A percentile compares a stretch with the other conserved stretches of the same genome.
Conservation (phyloP, 2,113 vertebrate genomes). For the Hiodon tergisus region DNA sequence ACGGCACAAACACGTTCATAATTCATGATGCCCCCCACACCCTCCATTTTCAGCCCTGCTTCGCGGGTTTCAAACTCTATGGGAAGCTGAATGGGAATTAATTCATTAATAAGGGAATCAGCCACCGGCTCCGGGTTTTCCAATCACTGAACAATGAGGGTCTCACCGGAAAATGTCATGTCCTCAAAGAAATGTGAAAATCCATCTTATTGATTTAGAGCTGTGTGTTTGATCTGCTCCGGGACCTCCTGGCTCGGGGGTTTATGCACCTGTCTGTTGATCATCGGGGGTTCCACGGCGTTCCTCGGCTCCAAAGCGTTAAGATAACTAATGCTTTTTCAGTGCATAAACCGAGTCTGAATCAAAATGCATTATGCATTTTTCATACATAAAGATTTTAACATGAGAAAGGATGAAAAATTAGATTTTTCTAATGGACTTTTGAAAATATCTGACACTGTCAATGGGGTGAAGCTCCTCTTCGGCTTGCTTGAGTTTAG, state of each 20-base stretch:
- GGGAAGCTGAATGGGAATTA: not conserved
- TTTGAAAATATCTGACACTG: not conserved
- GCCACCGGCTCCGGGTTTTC: conserved; percentile 1
- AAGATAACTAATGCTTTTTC: too few species aligned
- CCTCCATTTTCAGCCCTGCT: not conserved
- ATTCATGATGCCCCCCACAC: conserved; percentile 3
- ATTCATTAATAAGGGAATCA: conserved; percentile 13
- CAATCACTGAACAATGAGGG: conserved; percentile 41
- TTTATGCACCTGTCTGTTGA: conserved; percentile 50
- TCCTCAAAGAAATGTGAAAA: conserved; percentile 36
- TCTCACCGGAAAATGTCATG: conserved; percentile 49
- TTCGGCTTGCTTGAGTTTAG: not conserved
- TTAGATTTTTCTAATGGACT: too few species aligned
- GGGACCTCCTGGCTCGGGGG: conserved; percentile 39
- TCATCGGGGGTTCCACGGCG: conserved; percentile 12
- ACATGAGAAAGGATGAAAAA: too few species aligned
- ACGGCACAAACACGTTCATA: conserved; percentile 3
- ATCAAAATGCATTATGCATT: too few species aligned
- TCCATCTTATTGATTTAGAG: conserved; percentile 50
- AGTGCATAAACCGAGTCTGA: too few species aligned
- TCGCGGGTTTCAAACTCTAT: not conserved
- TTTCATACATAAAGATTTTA: too few species aligned
- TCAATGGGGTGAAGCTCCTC: not conserved
- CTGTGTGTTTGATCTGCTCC: conserved; percentile 38
- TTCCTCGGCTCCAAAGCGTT: not conserved